These are phyloP conservation scores for Trichoplax adhaerens DNA, from an alignment of 37 sponge, comb jelly and placozoan genomes.

Conservation along the genomic window DNA sequence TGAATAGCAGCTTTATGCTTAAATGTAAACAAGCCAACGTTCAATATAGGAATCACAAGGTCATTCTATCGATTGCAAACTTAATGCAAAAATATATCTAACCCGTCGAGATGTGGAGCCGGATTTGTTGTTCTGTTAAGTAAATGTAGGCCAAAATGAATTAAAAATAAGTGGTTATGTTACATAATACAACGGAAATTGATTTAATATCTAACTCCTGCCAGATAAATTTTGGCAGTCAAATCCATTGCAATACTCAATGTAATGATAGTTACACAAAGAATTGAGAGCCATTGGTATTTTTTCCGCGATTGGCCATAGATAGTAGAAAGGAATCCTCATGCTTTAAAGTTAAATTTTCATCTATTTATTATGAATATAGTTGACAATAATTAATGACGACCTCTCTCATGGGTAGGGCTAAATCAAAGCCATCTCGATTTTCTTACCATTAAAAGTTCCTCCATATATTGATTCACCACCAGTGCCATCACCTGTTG, in stretches of 20 bases:
- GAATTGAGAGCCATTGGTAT: slow-evolving; percentile 96
- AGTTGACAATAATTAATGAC: too few relatives aligned
- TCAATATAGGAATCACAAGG: not conserved
- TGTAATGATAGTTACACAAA: slow-evolving; percentile 53
- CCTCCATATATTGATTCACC: slow-evolving; percentile 96
- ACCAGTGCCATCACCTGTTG: slow-evolving; percentile 74
- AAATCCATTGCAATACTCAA: too few relatives aligned
- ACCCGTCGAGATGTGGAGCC: slow-evolving; percentile 80
- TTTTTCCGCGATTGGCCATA: slow-evolving; percentile 97
- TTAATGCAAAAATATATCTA: slow-evolving; percentile 11
- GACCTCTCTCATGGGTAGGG: not conserved
- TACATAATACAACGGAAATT: too few relatives aligned
- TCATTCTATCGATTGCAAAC: not conserved
- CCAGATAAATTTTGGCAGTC: too few relatives aligned
- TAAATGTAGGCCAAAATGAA: too few relatives aligned
- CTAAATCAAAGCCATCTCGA: not conserved
- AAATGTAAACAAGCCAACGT: not conserved
- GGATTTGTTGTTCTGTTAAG: slow-evolving; percentile 56
- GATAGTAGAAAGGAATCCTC: slow-evolving; percentile 70
- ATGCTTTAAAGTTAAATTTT: slow-evolving; percentile 66
- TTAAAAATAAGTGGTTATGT: not conserved
- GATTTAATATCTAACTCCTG: too few relatives aligned
- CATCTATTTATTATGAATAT: slow-evolving; percentile 27
- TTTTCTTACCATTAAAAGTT: not conserved
- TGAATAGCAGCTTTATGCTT: not conserved